phyloP scores from a whole-genome alignment of 2,113 vertebrate species.

The Chaetura pelagica region DNA sequence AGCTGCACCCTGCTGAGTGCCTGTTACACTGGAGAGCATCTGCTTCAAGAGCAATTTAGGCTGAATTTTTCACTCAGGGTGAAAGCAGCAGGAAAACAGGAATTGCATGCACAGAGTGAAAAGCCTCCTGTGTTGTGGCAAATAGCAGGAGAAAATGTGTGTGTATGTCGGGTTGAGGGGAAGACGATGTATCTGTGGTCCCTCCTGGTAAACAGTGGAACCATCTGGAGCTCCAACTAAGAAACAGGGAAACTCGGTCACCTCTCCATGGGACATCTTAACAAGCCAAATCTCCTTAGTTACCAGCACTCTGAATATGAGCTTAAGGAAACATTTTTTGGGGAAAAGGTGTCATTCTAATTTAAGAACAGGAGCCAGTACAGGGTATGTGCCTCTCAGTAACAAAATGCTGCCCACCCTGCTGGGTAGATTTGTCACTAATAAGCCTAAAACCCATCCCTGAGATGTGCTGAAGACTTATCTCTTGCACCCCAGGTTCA shows the following conservation, averaged over 20 bases:
- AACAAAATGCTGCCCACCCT: not conserved
- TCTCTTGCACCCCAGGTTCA: not conserved
- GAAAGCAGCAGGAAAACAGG: not conserved
- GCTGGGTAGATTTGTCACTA: not conserved
- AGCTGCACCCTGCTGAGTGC: not conserved
- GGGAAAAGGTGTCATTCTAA: not conserved
- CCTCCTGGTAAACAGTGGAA: not conserved
- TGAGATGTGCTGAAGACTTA: accelerated
- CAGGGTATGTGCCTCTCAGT: not conserved
- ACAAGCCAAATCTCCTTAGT: not conserved
- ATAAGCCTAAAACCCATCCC: not conserved
- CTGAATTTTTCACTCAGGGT: not conserved
- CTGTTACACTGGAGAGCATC: not conserved
- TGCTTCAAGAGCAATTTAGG: not conserved
- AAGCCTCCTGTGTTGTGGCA: not conserved
- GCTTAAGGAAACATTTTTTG: not conserved
- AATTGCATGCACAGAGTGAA: not conserved
- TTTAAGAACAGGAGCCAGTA: not conserved
- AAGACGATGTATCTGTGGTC: accelerated
- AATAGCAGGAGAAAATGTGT: not conserved
- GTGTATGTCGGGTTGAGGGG: accelerated
- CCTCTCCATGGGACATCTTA: not conserved
- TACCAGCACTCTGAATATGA: not conserved
- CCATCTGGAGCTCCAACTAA: not conserved
- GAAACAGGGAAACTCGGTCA: not conserved